A percentile compares a stretch with the other conserved stretches of the same genome.
phyloP scores from a whole-genome alignment of 1,140 invertebrate species.

The Drosophila nigrodunni region DNA sequence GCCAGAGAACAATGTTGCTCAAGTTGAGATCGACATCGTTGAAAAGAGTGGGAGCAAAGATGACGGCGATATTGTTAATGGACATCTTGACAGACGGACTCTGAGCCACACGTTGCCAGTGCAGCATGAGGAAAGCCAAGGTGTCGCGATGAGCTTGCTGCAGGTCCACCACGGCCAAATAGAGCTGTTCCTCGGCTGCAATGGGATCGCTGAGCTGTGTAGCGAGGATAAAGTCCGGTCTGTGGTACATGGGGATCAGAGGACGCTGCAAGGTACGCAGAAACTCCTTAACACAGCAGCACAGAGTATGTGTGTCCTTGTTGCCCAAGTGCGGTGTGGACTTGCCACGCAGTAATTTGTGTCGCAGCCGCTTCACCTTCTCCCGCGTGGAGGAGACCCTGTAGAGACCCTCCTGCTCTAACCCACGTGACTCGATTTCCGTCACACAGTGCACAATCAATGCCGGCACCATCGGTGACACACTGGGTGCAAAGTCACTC shows the following conservation, averaged over 20 bases:
- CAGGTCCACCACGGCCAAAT: conserved; percentile 89
- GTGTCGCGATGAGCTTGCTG: conserved; percentile 95
- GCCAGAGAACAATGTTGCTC: conserved; percentile 60
- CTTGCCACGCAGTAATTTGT: conserved; percentile 91
- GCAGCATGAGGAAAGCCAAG: conserved; percentile 92
- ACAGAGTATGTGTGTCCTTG: conserved; percentile 92
- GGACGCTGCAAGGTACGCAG: conserved; percentile 91
- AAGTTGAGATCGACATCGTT: conserved; percentile 84
- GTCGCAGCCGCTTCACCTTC: conserved; percentile 93
- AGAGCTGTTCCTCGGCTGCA: conserved; percentile 85
- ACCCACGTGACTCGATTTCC: conserved; percentile 93
- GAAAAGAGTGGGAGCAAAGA: conserved; percentile 93
- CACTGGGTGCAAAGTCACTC: conserved; percentile 91
- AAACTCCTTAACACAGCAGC: conserved; percentile 95
- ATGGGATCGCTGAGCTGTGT: conserved; percentile 84
- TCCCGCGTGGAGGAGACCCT: conserved; percentile 93
- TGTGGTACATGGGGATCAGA: conserved; percentile 90
- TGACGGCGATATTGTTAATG: conserved; percentile 90
- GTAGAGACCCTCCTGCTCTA: conserved; percentile 95
- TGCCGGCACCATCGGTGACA: conserved; percentile 96
- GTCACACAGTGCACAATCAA: conserved; percentile 97
- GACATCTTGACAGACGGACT: conserved; percentile 92
- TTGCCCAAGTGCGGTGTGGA: conserved; percentile 89
- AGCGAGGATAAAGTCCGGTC: conserved; percentile 90
- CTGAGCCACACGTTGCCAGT: conserved; percentile 90